Percentiles rank a stretch among this genome's conserved stretches.
phyloP scores from a whole-genome alignment of 1,140 invertebrate genomes.

The Trinorchestia longiramus region DNA sequence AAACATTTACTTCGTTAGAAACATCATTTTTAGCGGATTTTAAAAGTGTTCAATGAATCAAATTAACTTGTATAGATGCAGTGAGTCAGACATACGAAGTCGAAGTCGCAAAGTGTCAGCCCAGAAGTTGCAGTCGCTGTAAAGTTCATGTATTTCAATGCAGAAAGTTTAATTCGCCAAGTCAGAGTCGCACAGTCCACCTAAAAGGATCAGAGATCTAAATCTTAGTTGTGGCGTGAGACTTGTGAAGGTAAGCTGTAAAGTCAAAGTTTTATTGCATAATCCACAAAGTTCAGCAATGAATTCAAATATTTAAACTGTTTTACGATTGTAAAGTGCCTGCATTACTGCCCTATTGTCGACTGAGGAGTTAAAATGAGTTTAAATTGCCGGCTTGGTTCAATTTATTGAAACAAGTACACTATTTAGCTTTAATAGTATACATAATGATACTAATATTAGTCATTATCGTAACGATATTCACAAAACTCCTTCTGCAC shows the following conservation, averaged over 20 bases:
- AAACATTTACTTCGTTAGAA: background rate
- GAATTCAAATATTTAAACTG: background rate
- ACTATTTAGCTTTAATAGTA: too few species aligned
- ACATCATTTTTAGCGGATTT: background rate
- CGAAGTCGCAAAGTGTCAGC: background rate
- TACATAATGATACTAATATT: too few species aligned
- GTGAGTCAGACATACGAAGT: background rate
- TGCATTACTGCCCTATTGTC: background rate
- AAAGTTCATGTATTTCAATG: background rate
- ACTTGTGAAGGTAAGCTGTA: background rate
- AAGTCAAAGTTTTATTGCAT: background rate
- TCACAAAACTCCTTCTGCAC: background rate
- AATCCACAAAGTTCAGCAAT: background rate
- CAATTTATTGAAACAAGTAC: too few species aligned
- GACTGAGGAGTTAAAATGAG: background rate
- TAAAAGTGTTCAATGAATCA: background rate
- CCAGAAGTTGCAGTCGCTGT: background rate
- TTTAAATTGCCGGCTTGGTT: too few species aligned
- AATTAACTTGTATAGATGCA: background rate
- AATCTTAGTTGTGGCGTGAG: background rate
- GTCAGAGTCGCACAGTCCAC: background rate
- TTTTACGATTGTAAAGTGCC: background rate
- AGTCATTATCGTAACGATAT: too few species aligned
- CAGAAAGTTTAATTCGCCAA: background rate
- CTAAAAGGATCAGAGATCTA: background rate